phyloP scores from a whole-genome alignment of 2,888 invertebrate species.

The Diadromus collaris region DNA sequence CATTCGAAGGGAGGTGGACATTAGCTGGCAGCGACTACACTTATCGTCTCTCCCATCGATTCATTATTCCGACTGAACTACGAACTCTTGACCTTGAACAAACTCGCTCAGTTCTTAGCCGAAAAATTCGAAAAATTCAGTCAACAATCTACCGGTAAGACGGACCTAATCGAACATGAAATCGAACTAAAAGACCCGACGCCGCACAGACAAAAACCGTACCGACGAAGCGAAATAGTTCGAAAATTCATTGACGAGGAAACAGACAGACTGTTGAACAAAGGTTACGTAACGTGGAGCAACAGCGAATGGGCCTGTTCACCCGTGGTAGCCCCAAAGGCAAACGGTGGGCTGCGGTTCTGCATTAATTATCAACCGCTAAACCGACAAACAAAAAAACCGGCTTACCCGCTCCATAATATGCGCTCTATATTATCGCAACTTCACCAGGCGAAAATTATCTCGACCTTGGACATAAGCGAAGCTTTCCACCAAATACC shows the following conservation, averaged over 20 bases:
- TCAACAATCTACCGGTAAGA: slow-evolving; percentile 46
- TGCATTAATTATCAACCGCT: too few species aligned
- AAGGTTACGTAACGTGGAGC: slow-evolving; percentile 33
- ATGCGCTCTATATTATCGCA: too few species aligned
- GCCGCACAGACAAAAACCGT: slow-evolving; percentile 51
- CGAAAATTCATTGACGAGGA: slow-evolving; percentile 33
- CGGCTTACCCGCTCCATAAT: too few species aligned
- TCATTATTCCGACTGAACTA: slow-evolving; percentile 30
- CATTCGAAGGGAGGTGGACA: slow-evolving; percentile 35
- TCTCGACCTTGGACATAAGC: too few species aligned
- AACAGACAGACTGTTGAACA: slow-evolving; percentile 25
- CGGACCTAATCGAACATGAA: slow-evolving; percentile 45
- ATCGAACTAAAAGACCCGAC: slow-evolving; percentile 39
- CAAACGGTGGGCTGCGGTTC: too few species aligned
- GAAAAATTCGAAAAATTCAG: slow-evolving; percentile 47
- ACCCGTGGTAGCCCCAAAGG: slow-evolving; percentile 35
- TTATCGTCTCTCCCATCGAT: slow-evolving; percentile 34
- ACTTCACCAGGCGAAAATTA: too few species aligned
- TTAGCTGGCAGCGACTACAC: slow-evolving; percentile 35
- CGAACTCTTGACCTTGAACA: slow-evolving; percentile 11
- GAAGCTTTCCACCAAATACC: slow-evolving; percentile 61
- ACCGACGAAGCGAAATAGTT: slow-evolving; percentile 51
- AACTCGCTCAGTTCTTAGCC: slow-evolving; percentile 36
- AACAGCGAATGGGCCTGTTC: slow-evolving; percentile 50
- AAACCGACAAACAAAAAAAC: too few species aligned